These are phyloP conservation scores for Catocala fraxini DNA, from an alignment of 2,888 invertebrate species.

Conservation along the genomic window DNA sequence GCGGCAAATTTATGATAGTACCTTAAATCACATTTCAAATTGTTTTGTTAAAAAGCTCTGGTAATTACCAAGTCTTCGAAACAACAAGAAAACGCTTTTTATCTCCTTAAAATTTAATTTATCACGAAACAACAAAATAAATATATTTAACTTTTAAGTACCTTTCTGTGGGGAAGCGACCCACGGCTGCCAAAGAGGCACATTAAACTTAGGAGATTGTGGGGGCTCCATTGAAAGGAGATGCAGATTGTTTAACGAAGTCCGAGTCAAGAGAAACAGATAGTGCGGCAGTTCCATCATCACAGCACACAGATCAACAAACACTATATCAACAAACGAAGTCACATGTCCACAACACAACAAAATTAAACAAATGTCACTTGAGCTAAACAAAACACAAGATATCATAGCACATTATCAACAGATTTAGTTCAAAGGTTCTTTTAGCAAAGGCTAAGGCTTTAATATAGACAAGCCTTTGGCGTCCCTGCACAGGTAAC, in stretches of 20 bases:
- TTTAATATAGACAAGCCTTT: constrained; percentile 68
- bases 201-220: constrained; percentile 83
- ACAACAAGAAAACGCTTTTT: too few species aligned
- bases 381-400: constrained; percentile 27
- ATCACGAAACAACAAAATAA: not conserved
- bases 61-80: too few species aligned
- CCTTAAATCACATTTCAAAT: too few species aligned
- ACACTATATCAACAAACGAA: constrained; percentile 41
- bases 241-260: constrained; percentile 72
- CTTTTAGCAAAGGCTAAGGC: constrained; percentile 60
- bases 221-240: constrained; percentile 82
- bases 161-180: constrained; percentile 78
- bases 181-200: constrained; percentile 86
- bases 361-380: constrained; percentile 33
- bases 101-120: not conserved
- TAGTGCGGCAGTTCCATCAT: constrained; percentile 85
- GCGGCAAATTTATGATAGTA: too few species aligned
- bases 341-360: constrained; percentile 56
- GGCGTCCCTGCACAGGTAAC: constrained; percentile 86
- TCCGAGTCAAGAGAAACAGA: constrained; percentile 77
- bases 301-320: constrained; percentile 60
- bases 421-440: constrained; percentile 27
- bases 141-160: constrained; percentile 39
- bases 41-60: too few species aligned
- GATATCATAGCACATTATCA: constrained; percentile 28